Evolutionary conservation across 2,113 vertebrate genomes (phyloP).

Genomic region (Rhynchomys soricoides): DNA sequence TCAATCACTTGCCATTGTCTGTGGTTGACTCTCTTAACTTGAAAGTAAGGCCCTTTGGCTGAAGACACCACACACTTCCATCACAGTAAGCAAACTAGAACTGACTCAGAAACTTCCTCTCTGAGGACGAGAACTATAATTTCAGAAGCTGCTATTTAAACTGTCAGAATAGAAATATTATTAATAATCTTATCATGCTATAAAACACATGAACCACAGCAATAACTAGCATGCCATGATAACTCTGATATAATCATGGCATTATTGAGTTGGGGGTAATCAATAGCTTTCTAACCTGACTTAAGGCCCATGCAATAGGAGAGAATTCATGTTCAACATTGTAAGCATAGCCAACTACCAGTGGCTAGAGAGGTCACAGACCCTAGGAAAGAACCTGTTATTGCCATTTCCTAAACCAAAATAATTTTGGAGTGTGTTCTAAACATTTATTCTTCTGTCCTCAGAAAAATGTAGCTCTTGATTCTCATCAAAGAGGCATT

Average conservation of each 20-base stretch:
- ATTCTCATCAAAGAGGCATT: not conserved
- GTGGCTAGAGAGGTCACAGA: not conserved
- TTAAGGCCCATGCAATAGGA: not conserved
- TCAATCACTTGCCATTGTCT: not conserved
- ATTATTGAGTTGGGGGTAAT: not conserved
- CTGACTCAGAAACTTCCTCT: not conserved
- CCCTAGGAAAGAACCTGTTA: no score
- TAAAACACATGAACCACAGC: not conserved
- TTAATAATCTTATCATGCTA: not conserved
- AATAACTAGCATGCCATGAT: no score
- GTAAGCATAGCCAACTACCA: not conserved
- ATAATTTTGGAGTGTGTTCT: not conserved
- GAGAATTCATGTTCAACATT: no score
- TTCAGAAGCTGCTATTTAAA: not conserved
- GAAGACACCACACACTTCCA: not conserved
- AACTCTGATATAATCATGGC: not conserved
- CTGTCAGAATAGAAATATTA: not conserved
- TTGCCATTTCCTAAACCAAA: not conserved
- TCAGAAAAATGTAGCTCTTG: not conserved
- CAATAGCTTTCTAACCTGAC: not conserved
- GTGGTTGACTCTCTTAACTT: not conserved
- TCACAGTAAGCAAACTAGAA: not conserved
- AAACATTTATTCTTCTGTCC: not conserved
- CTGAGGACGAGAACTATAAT: not conserved
- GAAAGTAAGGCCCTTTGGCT: not conserved